Evolutionary conservation across 2,113 vertebrate genomes (phyloP).

Genomic region (Sula dactylatra): DNA sequence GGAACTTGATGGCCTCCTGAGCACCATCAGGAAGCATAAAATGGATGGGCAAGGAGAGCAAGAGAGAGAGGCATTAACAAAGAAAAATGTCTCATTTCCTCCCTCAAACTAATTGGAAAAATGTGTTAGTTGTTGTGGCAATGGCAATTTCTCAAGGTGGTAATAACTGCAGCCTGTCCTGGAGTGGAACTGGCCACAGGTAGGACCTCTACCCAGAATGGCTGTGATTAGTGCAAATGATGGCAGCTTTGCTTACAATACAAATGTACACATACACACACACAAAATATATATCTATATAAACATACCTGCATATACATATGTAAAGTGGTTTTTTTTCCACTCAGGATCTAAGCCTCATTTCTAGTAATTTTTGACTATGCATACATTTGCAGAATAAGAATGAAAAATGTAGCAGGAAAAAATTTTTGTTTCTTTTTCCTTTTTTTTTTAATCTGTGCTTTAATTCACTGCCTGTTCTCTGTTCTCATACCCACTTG

Average conservation of each 20-base stretch:
- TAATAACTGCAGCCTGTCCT: conserved; percentile 38
- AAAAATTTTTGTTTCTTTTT: neutral
- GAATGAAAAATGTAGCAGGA: neutral
- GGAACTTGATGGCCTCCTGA: conserved; percentile 25
- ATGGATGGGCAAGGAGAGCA: conserved; percentile 31
- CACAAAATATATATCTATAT: neutral
- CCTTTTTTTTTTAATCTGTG: neutral
- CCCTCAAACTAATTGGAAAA: conserved; percentile 53
- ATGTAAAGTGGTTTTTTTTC: neutral
- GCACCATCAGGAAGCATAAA: conserved; percentile 39
- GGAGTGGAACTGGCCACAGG: neutral
- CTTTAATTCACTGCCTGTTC: neutral
- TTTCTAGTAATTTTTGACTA: neutral
- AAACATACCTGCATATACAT: neutral
- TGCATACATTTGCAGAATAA: neutral
- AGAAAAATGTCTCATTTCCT: conserved; percentile 63
- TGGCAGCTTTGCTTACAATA: neutral
- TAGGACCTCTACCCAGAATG: neutral
- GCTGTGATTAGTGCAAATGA: neutral
- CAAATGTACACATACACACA: neutral
- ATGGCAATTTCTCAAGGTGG: conserved; percentile 43
- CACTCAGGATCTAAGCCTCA: neutral
- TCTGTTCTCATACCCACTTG: neutral
- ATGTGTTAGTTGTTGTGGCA: conserved; percentile 43
- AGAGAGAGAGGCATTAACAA: conserved; percentile 60